Evolutionary conservation across 2,113 vertebrate species (phyloP).

Genomic region (Chelonoidis abingdonii): DNA sequence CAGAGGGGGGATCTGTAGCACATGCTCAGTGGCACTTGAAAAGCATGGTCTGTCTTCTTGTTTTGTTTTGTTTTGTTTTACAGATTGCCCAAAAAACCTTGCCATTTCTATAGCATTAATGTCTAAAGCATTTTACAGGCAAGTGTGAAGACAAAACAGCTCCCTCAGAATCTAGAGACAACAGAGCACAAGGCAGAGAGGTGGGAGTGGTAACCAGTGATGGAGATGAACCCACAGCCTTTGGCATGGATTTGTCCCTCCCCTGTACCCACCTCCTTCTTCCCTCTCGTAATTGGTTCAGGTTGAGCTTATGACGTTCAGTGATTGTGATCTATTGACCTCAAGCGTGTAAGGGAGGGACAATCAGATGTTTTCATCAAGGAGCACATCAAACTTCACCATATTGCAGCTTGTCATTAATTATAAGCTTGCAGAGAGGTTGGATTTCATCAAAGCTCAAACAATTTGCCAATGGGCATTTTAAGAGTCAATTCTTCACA

Average conservation of each 20-base stretch:
- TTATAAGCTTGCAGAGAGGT: not conserved
- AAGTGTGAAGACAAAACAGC: not conserved
- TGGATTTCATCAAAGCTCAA: not conserved
- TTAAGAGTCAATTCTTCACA: conserved; percentile 65
- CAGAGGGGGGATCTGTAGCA: not conserved
- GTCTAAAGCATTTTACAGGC: not conserved
- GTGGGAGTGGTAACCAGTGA: not conserved
- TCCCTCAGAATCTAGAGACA: not conserved
- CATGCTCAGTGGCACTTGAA: not conserved
- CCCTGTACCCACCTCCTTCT: not conserved
- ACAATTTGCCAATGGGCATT: conserved; percentile 63
- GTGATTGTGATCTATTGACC: rapidly evolving
- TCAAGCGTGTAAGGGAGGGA: not conserved
- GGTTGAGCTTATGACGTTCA: rapidly evolving
- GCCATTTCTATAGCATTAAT: rapidly evolving
- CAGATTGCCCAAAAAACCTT: not conserved
- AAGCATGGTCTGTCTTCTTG: too few species aligned
- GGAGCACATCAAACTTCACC: not conserved
- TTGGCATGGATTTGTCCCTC: not conserved
- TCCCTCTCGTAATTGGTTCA: rapidly evolving
- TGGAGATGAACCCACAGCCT: not conserved
- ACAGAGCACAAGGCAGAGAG: not conserved
- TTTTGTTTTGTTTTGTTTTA: not conserved
- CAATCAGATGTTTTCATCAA: not conserved
- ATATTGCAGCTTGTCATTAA: not conserved